These are phyloP conservation scores for Mionectes olivaceus DNA, from an alignment of 2,797 vertebrate species.

Conservation along the genomic window DNA sequence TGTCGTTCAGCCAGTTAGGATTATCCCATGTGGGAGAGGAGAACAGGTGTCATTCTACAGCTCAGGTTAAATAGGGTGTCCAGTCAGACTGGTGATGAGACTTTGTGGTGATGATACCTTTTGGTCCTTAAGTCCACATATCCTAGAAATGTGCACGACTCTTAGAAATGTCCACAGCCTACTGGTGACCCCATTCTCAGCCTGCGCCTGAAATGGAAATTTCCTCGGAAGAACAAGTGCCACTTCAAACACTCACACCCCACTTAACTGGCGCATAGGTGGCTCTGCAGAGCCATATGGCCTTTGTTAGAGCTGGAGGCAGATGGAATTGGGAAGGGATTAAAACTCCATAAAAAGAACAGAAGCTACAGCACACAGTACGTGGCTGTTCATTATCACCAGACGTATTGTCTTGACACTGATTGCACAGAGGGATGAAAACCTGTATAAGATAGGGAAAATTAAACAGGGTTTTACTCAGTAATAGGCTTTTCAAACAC, in stretches of 20 bases:
- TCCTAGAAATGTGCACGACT: not conserved
- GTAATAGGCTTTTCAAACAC: not conserved
- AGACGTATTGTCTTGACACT: not conserved
- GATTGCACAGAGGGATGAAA: not conserved
- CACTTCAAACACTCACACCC: not conserved
- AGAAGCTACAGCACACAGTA: not conserved
- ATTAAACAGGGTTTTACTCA: not conserved
- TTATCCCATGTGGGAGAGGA: not conserved
- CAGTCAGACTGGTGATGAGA: not conserved
- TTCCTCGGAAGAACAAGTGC: not conserved
- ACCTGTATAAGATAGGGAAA: not conserved
- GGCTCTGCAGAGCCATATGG: constrained; percentile 9
- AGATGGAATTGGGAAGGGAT: not conserved
- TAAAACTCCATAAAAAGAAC: constrained; percentile 10
- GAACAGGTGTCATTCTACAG: not conserved
- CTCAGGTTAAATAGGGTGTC: not conserved
- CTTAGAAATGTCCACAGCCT: not conserved
- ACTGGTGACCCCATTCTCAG: rapidly evolving
- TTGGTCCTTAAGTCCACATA: not conserved
- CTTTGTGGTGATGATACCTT: not conserved
- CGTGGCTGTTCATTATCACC: not conserved
- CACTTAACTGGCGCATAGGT: not conserved
- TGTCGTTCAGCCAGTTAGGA: not conserved
- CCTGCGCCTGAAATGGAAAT: not conserved
- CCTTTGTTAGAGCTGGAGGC: not conserved